Evolutionary conservation across 2,113 vertebrate species (phyloP).

Genomic region (Silurus meridionalis): DNA sequence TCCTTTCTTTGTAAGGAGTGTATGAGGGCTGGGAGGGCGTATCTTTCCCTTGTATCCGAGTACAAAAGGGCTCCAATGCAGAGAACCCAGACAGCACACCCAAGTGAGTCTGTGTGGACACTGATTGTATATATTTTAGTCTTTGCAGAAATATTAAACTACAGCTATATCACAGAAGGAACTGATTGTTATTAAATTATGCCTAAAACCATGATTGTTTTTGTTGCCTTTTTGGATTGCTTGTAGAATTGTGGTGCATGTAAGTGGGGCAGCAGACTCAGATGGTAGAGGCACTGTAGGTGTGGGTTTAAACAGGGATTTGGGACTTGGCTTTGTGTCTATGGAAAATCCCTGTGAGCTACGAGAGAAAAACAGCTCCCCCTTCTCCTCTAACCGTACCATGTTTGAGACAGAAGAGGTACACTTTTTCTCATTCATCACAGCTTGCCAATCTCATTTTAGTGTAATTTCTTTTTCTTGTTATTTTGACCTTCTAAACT

Average conservation of each 20-base stretch:
- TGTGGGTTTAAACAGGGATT: slow-evolving; percentile 73
- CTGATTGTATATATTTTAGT: background rate
- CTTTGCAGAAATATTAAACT: background rate
- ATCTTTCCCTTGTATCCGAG: slow-evolving; percentile 81
- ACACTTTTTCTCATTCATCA: background rate
- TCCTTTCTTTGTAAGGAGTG: slow-evolving; percentile 67
- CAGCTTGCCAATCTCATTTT: background rate
- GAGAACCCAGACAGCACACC: slow-evolving; percentile 65
- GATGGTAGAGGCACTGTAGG: slow-evolving; percentile 64
- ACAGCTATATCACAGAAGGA: background rate
- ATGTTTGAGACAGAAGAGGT: slow-evolving; percentile 95
- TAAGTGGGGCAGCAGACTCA: slow-evolving; percentile 69
- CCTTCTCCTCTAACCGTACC: slow-evolving; percentile 89
- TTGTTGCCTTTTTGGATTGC: background rate
- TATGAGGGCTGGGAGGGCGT: slow-evolving; percentile 82
- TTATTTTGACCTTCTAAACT: background rate
- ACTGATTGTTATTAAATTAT: background rate
- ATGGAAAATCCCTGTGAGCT: slow-evolving; percentile 86
- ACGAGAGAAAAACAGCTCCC: slow-evolving; percentile 79
- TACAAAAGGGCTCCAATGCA: slow-evolving; percentile 76
- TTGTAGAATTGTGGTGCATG: slow-evolving; percentile 71
- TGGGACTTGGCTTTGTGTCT: slow-evolving; percentile 72
- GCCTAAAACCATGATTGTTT: background rate
- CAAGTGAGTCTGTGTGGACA: slow-evolving; percentile 67
- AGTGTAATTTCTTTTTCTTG: background rate